A percentile compares a stretch with the other conserved stretches of the same genome.
Conservation (phyloP, 2,888 invertebrate genomes). For the Noctua fimbriata region DNA sequence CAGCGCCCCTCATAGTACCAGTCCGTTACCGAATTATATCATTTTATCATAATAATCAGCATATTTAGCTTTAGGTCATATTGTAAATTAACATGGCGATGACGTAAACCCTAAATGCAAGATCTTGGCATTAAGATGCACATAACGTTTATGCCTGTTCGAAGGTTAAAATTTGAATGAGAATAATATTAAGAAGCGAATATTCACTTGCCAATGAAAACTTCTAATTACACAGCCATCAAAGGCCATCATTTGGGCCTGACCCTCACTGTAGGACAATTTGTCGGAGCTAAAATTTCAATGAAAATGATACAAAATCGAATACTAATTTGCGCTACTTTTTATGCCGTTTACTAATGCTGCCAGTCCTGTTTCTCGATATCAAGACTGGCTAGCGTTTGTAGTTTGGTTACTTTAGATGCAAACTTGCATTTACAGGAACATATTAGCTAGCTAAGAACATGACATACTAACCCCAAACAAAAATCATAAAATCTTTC, state of each 20-base stretch:
- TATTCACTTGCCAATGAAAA: neutral
- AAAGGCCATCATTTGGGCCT: neutral
- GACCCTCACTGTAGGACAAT: neutral
- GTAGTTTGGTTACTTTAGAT: neutral
- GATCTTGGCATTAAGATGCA: conserved; percentile 7
- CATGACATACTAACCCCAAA: neutral
- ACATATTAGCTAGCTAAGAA: neutral
- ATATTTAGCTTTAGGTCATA: neutral
- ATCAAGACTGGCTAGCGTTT: neutral
- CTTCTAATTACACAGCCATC: neutral
- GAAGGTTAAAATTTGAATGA: conserved; percentile 44
- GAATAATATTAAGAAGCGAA: conserved; percentile 19
- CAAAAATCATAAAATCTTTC: neutral
- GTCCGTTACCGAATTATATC: neutral
- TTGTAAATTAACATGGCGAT: conserved; percentile 6
- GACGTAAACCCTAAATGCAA: neutral
- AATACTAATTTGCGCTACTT: neutral
- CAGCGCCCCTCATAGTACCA: neutral
- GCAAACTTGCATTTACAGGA: neutral
- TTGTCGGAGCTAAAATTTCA: neutral
- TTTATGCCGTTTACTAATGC: neutral
- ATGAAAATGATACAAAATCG: neutral
- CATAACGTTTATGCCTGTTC: neutral
- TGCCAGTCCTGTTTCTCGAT: neutral
- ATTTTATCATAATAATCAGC: neutral